Evolutionary conservation across 2,113 vertebrate genomes (phyloP).

Genomic region (Tympanuchus pallidicinctus): DNA sequence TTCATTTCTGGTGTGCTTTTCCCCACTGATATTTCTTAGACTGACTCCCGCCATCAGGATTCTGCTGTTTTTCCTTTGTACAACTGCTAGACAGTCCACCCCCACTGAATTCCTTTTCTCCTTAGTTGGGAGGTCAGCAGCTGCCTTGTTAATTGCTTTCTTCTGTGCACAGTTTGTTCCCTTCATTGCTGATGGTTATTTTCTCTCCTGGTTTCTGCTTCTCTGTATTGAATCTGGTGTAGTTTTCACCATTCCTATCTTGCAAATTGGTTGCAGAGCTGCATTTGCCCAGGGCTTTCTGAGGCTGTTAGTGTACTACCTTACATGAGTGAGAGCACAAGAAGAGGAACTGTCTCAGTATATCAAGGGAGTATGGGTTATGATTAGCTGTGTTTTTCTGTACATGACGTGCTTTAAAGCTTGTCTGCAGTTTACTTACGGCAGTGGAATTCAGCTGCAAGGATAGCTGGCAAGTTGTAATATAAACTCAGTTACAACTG

Average conservation of each 20-base stretch:
- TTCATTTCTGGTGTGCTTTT: not conserved
- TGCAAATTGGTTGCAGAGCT: not conserved
- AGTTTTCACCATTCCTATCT: not conserved
- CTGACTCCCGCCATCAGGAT: not conserved
- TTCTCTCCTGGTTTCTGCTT: not conserved
- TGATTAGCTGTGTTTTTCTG: not conserved
- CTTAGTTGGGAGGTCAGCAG: not conserved
- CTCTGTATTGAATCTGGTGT: not conserved
- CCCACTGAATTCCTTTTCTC: not conserved
- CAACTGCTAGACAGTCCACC: not conserved
- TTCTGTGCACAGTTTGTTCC: not conserved
- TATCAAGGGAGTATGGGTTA: not conserved
- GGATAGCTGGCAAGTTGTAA: not conserved
- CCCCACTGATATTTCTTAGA: not conserved
- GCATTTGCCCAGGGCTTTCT: not conserved
- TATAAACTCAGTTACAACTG: not conserved
- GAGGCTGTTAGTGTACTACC: not conserved
- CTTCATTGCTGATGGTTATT: not conserved
- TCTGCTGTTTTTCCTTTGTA: not conserved
- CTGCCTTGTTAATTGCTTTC: not conserved
- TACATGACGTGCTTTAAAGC: not conserved
- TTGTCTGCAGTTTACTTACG: not conserved
- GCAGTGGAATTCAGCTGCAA: not conserved
- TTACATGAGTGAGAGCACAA: not conserved
- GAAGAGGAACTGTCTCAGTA: not conserved